Evolutionary conservation across 1,140 invertebrate genomes (phyloP).

Genomic region (Galleria mellonella): DNA sequence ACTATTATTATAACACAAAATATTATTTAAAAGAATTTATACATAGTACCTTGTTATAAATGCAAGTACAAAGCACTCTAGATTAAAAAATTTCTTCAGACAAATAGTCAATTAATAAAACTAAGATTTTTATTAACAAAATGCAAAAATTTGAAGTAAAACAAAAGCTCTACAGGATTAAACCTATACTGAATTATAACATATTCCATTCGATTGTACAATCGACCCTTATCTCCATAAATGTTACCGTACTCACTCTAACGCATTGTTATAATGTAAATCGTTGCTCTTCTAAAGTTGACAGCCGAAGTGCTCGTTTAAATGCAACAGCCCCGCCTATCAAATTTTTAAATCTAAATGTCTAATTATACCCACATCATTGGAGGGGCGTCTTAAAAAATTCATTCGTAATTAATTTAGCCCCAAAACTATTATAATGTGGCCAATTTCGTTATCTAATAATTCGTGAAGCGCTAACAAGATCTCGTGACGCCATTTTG

Average conservation of each 20-base stretch:
- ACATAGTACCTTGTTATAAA: no score
- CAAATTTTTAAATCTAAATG: constrained; percentile 59
- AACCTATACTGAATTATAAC: no score
- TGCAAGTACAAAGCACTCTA: no score
- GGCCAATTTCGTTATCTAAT: constrained; percentile 68
- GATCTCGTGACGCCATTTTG: constrained; percentile 52
- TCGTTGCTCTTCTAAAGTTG: constrained; percentile 40
- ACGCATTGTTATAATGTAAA: constrained; percentile 11
- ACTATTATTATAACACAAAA: no score
- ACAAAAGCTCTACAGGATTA: no score
- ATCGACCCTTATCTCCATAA: no score
- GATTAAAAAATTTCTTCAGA: no score
- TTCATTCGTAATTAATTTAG: constrained; percentile 71
- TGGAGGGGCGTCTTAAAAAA: constrained; percentile 51
- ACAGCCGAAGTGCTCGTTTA: constrained; percentile 35
- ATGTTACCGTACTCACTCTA: constrained; percentile 20
- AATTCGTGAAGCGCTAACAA: constrained; percentile 61
- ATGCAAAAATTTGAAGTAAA: no score
- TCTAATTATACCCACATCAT: constrained; percentile 72
- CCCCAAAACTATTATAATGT: constrained; percentile 69
- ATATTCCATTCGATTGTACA: no score
- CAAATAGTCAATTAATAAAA: no score
- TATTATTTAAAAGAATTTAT: no score
- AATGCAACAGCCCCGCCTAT: constrained; percentile 43
- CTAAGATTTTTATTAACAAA: no score